Base-by-base conservation (phyloP, 2,113 vertebrate genomes). In the Smithornis capensis region DNA sequence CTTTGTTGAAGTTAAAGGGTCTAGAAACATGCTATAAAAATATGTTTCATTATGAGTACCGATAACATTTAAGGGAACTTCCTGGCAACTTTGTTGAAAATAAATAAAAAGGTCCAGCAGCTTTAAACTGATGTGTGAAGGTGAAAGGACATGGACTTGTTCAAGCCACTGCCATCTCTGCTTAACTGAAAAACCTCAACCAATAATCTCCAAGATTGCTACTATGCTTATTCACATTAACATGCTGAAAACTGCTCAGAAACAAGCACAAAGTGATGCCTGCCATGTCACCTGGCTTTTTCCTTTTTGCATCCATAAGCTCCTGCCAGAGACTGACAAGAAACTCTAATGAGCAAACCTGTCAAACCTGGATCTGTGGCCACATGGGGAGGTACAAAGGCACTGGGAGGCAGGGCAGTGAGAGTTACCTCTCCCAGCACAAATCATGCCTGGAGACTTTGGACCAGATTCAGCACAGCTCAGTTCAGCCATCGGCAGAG, bases 331-430 rank as follows among this genome's bases (percentile, higher is more conserved):
- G 37, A 47, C 28, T 13, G n/a, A 77, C 65, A 62, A 27, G 62
- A 45, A 81, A 17, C 12, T n/a, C 22, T 19, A 19, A 40, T 2
- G 9, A 83, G 23, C 14, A 19, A 69, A 35, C 17, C 38, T 44
- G 19, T 44, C 62, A 71, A 29, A 78, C 1, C 18, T 4, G 1
- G 25, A 6, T 55, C 64, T 52, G 45, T 19, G 40, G 37, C 38
- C 49, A 37, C 29, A 5, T 0, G 29, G 69, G 16, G 3, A 18
- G 62, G 25, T 57, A 28, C 27, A 29, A 21, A 56, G 35, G 70
- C 55, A 55, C 13, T 0, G 2, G 67, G 23, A 93, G 42, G 15
- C 63, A 77, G 42, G 11, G 14, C 55, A 87, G 17, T 0, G 0
- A 70, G 18, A 70, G 18, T 12, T 18, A 38, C 60, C 56, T 40